Conservation (phyloP, 2,797 vertebrate species). For the Monodelphis domestica region DNA sequence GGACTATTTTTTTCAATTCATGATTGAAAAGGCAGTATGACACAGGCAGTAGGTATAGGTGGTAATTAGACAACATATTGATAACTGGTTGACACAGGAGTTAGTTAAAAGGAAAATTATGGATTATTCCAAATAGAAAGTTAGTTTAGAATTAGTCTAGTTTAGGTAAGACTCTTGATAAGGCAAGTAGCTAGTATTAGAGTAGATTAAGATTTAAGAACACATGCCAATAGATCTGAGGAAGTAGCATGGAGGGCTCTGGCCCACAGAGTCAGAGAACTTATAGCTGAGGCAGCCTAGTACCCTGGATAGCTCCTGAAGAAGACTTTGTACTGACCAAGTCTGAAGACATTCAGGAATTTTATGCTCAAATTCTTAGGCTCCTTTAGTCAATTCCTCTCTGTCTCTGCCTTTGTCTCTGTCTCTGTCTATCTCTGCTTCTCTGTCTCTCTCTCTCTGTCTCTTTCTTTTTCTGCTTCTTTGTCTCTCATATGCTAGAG, state of each 20-base stretch:
- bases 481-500: neutral
- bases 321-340: neutral
- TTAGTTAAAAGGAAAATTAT: neutral
- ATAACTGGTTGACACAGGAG: neutral
- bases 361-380: neutral
- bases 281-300: neutral
- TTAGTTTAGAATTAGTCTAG: neutral
- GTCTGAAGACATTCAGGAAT: neutral
- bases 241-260: neutral
- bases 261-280: neutral
- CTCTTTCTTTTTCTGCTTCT: neutral
- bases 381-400: neutral
- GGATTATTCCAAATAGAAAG: neutral
- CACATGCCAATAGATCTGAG: neutral
- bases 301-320: neutral
- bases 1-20: neutral
- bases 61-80: neutral
- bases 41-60: neutral
- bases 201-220: neutral
- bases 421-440: neutral
- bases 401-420: neutral
- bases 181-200: neutral
- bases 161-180: neutral
- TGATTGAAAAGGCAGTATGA: too few relatives aligned
- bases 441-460: neutral